Conservation (phyloP, 2,888 invertebrate genomes). For the Scaptomyza reducta region DNA sequence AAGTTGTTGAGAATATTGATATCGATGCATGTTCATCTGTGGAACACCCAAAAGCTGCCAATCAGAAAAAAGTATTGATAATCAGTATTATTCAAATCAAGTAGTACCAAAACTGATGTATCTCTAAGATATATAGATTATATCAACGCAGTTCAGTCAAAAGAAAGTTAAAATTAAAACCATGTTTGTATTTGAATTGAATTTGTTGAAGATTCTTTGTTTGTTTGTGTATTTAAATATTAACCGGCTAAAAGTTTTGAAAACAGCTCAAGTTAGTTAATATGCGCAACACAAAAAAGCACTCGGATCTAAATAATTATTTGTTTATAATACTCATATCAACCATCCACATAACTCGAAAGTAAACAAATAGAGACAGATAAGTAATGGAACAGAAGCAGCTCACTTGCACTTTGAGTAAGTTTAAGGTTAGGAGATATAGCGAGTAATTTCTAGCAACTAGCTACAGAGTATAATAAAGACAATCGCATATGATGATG, state of each 20-base stretch:
- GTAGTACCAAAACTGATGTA: neutral
- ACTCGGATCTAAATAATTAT: slow-evolving; percentile 33
- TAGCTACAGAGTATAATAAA: neutral
- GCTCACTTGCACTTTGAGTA: slow-evolving; percentile 1
- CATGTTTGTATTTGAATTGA: slow-evolving; percentile 17
- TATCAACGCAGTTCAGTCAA: neutral
- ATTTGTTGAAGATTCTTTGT: slow-evolving; percentile 17
- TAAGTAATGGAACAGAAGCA: neutral
- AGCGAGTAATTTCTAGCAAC: neutral
- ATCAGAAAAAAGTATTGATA: slow-evolving; percentile 2
- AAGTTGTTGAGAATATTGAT: neutral
- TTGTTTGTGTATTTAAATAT: slow-evolving; percentile 31
- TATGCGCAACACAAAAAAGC: slow-evolving; percentile 53
- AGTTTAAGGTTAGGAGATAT: slow-evolving; percentile 32
- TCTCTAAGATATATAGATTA: neutral
- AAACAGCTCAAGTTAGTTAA: slow-evolving; percentile 29
- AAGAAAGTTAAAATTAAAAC: slow-evolving; percentile 11
- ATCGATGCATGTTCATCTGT: neutral
- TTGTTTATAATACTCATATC: slow-evolving; percentile 19
- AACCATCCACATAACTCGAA: slow-evolving; percentile 15
- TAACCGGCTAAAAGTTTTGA: slow-evolving; percentile 1
- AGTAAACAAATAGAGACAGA: slow-evolving; percentile 31
- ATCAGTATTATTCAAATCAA: slow-evolving; percentile 7
- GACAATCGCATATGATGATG: slow-evolving; percentile 61
- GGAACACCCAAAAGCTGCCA: neutral